Evolutionary conservation across 2,888 invertebrate genomes (phyloP), one percentile per base, ranked within the genome.

Genomic region (Oligia fasciuncula): DNA sequence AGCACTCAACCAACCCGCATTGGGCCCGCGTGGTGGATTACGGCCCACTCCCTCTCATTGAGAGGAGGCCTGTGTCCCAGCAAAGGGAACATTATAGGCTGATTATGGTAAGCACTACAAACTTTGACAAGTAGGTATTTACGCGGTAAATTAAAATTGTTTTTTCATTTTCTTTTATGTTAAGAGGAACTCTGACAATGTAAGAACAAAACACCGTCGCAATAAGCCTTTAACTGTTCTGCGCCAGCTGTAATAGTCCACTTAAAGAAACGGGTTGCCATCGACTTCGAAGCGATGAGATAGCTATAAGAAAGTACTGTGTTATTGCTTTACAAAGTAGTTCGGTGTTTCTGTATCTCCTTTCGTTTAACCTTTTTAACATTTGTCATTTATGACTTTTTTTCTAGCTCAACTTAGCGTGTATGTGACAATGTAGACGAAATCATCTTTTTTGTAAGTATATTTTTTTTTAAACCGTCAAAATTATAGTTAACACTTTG

Each of bases 231-330:
- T 62, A 83, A 73, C 73, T 67, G 73, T 49, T n/a, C 81, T 78
- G 63, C 77, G 29, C 84, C 81, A 80, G 81, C 70, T 78, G 84
- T 84, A 84, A 84, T 84, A 63, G 84, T 43, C 84, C 84, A 84
- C 84, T 84, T 84, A 76, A 71, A 73, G 62, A 75, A 84, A 84
- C 81, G 74, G 81, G 66, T 81, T 75, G 54, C 78, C 60, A 84
- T 84, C 81, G 84, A 78, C 73, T 76, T 74, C 43, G 49, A 60
- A 60, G 60, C 84, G 63, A 84, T 84, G 77, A 73, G 84, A 73
- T 76, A 76, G 75, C 81, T 71, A n/a, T 68, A 68, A 13, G 67
- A 80, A 74, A 72, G 71, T 66, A 78, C 66, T 69, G 69, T 63
- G 54, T 57, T 77, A 84, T 63, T 54, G 60, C 68, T 83, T 75